A percentile compares a stretch with the other conserved stretches of the same genome.
Conservation (phyloP, 2,113 vertebrate species). For the Empidonax alnorum region DNA sequence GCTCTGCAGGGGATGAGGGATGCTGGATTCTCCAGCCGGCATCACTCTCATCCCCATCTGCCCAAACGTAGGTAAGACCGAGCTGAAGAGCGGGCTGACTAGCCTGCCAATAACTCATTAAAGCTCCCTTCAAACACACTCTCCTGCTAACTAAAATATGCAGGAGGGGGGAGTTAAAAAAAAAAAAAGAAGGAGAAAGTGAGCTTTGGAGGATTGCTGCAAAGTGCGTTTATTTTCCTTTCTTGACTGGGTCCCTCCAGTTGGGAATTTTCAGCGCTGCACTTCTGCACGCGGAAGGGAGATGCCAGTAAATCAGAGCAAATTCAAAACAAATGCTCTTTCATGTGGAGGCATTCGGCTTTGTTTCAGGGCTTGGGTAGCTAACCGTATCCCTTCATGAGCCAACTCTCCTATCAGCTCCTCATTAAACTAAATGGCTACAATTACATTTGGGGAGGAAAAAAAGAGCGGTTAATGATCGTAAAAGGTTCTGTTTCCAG, state of each 20-base stretch:
- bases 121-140: conserved; percentile 21
- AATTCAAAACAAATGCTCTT: conserved; percentile 85
- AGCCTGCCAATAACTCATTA: background rate
- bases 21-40: background rate
- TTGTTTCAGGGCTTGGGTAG: conserved; percentile 64
- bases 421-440: conserved; percentile 68
- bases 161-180: background rate
- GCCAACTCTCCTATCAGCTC: conserved; percentile 62
- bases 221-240: conserved; percentile 56
- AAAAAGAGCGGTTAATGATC: conserved; percentile 31
- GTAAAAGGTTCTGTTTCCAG: conserved; percentile 31
- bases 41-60: background rate
- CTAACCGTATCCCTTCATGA: conserved; percentile 62
- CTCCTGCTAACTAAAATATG: background rate
- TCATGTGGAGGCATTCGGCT: conserved; percentile 69
- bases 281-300: conserved; percentile 26
- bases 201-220: conserved; percentile 21
- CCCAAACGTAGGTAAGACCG: background rate
- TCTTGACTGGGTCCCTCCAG: conserved; percentile 64
- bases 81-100: rapidly evolving
- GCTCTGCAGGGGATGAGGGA: background rate
- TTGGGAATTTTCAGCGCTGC: conserved; percentile 68
- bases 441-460: conserved; percentile 53
- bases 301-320: conserved; percentile 77
- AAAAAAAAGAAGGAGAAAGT: conserved; percentile 4